phyloP scores from a whole-genome alignment of 2,113 vertebrate genomes.

The Varanus komodoensis region DNA sequence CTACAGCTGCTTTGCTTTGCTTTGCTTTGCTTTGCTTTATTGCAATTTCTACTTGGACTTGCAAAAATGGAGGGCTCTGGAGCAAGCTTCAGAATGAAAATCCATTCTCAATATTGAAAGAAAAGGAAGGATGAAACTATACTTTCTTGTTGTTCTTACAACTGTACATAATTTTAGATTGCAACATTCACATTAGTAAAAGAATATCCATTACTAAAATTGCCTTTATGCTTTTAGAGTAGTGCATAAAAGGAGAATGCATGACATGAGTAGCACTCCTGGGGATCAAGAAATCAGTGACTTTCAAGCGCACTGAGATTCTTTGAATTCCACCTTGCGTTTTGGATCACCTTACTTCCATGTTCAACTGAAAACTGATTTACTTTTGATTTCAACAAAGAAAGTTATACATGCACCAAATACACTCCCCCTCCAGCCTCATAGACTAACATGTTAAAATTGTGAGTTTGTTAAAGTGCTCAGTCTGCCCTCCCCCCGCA shows the following conservation, averaged over 20 bases:
- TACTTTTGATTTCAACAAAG: no score
- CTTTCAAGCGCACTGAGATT: no score
- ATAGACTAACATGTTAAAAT: no score
- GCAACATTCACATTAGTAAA: background rate
- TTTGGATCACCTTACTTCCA: no score
- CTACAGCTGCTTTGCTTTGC: no score
- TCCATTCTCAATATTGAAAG: background rate
- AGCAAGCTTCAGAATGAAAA: background rate
- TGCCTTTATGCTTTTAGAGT: background rate
- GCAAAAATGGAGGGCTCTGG: background rate
- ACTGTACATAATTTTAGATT: background rate
- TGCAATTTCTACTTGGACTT: background rate
- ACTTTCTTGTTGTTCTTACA: background rate
- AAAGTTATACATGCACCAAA: no score
- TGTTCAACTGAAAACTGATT: no score
- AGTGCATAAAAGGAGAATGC: background rate
- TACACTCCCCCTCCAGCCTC: no score
- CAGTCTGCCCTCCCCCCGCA: no score
- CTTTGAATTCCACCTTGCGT: no score
- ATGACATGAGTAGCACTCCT: background rate
- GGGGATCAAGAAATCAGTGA: no score
- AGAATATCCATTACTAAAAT: background rate
- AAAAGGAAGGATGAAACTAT: background rate
- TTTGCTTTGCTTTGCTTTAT: background rate
- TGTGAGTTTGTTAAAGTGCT: no score